Conservation (phyloP, 2,113 vertebrate species). For the Pantherophis guttatus region DNA sequence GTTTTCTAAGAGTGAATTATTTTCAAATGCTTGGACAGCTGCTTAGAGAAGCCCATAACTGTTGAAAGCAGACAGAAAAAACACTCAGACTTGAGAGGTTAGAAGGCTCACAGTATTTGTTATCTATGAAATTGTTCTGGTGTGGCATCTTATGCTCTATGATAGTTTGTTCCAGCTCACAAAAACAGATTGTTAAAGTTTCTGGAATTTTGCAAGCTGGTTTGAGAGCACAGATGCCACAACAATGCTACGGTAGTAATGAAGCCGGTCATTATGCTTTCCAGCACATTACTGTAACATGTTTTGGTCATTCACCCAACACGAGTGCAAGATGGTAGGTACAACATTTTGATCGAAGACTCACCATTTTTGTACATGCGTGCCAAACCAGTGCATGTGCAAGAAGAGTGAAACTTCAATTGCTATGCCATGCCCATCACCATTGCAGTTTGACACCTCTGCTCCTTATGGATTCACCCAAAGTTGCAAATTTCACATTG, state of each 20-base stretch:
- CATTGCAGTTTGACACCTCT: not conserved
- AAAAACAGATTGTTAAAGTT: not conserved
- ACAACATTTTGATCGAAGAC: not conserved
- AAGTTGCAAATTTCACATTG: not conserved
- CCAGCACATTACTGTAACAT: not conserved
- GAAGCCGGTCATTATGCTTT: not conserved
- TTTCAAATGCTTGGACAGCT: not conserved
- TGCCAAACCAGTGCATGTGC: not conserved
- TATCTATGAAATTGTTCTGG: not conserved
- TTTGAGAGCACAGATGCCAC: not conserved
- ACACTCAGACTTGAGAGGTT: not conserved
- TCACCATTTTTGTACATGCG: not conserved
- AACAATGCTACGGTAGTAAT: not conserved
- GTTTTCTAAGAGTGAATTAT: not conserved
- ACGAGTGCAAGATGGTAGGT: not conserved
- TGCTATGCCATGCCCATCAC: not conserved
- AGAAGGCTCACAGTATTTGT: not conserved
- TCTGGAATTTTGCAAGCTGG: not conserved
- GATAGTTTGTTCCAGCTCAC: not conserved
- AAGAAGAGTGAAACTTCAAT: not conserved
- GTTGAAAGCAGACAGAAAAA: not conserved
- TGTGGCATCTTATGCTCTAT: not conserved
- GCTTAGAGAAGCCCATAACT: not conserved
- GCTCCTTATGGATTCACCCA: not conserved
- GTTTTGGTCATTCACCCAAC: not conserved